A percentile compares a stretch with the other conserved stretches of the same genome.
phyloP scores from a whole-genome alignment of 2,113 vertebrate genomes.

The Empidonax alnorum region DNA sequence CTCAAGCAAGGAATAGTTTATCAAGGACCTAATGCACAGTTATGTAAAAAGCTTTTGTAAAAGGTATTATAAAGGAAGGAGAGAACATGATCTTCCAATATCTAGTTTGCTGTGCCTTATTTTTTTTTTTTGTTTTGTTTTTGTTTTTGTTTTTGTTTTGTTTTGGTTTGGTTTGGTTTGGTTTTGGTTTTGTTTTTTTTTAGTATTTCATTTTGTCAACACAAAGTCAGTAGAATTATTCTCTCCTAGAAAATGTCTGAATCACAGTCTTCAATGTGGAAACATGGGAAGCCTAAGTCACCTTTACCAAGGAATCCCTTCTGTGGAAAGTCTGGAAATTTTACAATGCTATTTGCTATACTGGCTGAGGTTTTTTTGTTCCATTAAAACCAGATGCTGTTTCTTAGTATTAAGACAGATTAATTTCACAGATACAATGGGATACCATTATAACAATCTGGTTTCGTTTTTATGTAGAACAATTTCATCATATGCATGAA shows the following conservation, averaged over 20 bases:
- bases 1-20: not conserved
- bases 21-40: not conserved
- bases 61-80: not conserved
- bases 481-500: not conserved
- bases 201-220: not conserved
- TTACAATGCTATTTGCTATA: not conserved
- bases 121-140: not conserved
- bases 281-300: not conserved
- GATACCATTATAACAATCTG: slow-evolving; percentile 49
- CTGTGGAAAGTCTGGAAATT: slow-evolving; percentile 19
- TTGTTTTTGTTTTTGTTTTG: not conserved
- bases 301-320: slow-evolving; percentile 43
- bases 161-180: not conserved
- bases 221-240: not conserved
- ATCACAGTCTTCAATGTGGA: not conserved
- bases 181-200: too few species aligned
- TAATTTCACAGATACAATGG: slow-evolving; percentile 54
- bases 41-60: not conserved
- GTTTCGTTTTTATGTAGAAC: slow-evolving; percentile 53
- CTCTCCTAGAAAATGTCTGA: not conserved
- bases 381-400: slow-evolving; percentile 50
- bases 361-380: slow-evolving; percentile 40
- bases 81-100: not conserved
- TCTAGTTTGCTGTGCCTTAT: not conserved
- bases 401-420: slow-evolving; percentile 39